These are phyloP conservation scores for Tribolium castaneum DNA, from an alignment of 1,140 invertebrate species.

Conservation along the genomic window DNA sequence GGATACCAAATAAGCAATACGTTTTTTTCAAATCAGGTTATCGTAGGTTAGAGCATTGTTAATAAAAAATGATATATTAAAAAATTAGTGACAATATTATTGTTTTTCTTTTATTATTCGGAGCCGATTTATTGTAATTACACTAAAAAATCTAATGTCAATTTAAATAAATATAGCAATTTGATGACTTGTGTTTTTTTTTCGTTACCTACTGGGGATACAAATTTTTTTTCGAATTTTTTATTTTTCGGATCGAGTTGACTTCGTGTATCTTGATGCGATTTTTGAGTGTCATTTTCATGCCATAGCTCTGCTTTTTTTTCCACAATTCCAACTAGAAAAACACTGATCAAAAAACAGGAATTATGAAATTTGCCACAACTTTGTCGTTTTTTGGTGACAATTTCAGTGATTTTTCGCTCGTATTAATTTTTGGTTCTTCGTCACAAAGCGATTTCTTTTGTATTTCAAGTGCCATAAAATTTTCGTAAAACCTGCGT, in stretches of 20 bases:
- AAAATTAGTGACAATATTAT: constrained; percentile 28
- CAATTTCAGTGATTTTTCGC: not conserved
- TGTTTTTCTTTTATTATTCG: not conserved
- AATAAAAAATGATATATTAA: not conserved
- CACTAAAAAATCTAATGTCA: constrained; percentile 31
- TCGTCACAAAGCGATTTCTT: not conserved
- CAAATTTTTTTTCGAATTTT: constrained; percentile 41
- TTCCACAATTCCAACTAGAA: constrained; percentile 54
- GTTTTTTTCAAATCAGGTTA: constrained; percentile 24
- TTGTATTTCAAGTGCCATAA: constrained; percentile 15
- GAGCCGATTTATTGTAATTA: constrained; percentile 20
- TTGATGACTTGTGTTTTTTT: not conserved
- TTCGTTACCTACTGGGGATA: too few species aligned
- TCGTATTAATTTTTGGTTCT: constrained; percentile 1
- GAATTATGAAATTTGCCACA: not conserved
- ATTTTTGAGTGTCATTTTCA: constrained; percentile 57
- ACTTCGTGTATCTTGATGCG: constrained; percentile 55
- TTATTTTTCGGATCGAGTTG: constrained; percentile 54
- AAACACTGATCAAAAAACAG: not conserved
- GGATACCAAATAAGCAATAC: constrained; percentile 3
- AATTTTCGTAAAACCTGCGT: constrained; percentile 40
- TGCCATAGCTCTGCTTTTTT: constrained; percentile 56
- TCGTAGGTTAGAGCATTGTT: constrained; percentile 4
- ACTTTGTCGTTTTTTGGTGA: not conserved
- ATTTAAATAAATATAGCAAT: constrained; percentile 33